Percentiles rank a stretch among this genome's conserved stretches.
Conservation (phyloP, 1,140 invertebrate genomes). For the Drosophila pectinifera region DNA sequence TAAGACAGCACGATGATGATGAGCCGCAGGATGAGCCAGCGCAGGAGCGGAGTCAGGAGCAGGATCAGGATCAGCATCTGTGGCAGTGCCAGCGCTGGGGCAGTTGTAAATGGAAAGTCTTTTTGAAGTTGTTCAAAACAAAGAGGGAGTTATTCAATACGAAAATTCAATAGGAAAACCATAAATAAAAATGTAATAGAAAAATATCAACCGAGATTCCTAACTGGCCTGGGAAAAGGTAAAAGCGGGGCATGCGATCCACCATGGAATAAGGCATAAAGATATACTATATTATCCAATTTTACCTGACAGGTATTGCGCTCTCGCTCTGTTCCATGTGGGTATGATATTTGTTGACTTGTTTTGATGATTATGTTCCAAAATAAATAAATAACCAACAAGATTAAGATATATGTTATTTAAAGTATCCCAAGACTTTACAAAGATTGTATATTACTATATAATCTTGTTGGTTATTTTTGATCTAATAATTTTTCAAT, state of each 20-base stretch:
- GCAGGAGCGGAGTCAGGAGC: constrained; percentile 7
- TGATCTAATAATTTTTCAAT: no score
- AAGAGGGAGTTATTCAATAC: constrained; percentile 62
- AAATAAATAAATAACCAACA: no score
- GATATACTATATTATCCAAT: no score
- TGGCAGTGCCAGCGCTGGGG: constrained; percentile 9
- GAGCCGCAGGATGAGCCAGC: constrained; percentile 25
- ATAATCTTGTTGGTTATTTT: no score
- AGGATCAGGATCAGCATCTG: constrained; percentile 21
- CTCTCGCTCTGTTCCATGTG: constrained; percentile 18
- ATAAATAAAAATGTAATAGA: constrained; percentile 75
- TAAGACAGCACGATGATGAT: constrained; percentile 12
- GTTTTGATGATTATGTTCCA: no score
- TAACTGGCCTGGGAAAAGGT: not conserved
- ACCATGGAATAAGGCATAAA: not conserved
- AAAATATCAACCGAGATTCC: constrained; percentile 15
- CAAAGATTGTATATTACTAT: no score
- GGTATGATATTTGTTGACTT: no score
- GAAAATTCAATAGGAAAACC: constrained; percentile 56
- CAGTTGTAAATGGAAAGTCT: constrained; percentile 53
- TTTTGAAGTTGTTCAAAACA: constrained; percentile 69
- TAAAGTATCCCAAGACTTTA: no score
- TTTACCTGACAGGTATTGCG: not conserved
- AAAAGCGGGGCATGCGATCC: not conserved
- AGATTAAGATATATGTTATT: no score